Evolutionary conservation across 2,113 vertebrate genomes (phyloP), one percentile per base, ranked within the genome.

Genomic region (Ceyx cyanopectus): DNA sequence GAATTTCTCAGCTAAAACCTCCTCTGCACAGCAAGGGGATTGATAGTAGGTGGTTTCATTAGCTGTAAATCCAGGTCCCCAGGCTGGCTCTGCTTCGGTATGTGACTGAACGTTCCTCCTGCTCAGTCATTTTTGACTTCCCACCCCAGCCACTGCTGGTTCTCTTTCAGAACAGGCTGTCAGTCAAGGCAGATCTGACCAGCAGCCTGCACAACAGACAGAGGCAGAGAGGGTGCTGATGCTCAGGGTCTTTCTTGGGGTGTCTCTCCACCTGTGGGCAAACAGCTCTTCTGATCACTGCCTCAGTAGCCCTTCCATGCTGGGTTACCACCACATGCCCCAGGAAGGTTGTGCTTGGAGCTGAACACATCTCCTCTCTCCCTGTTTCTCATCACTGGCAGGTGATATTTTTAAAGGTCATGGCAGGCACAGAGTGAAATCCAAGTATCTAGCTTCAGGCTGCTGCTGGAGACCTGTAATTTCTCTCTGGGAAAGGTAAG

Each of bases 201-300:
- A 2, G 56, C 0, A 1, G 51, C 70, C 53, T 48, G 20, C 8
- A 1, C 2, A 4, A 15, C 0, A 4, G 24, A 15, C 24, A 74
- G n/a, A 50, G 9, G 37, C 27, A 30, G 24, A 0, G 0, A 69
- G 57, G 19, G 4, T 30, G 26, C 26, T 63, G 7, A 26, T 62
- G 1, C 3, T 3, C 41, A 14, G 48, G 7, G 3, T 21, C 63
- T 34, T 22, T 2, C 2, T 14, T 3, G 5, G 41, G 23, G 2
- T 9, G 24, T 48, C 41, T 37, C 24, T 69, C 27, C 78, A 76
- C 54, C 58, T 30, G 17, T 4, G 17, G 45, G 14, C 30, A 32
- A 0, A 0, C n/a, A 70, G n/a, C 30, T 48, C 29, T 12, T 69
- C 11, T 40, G 16, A 5, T 5, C 3, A 1, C n/a, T 26, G 23